Conservation (phyloP, 2,888 invertebrate genomes). For the Morpho deidamia region DNA sequence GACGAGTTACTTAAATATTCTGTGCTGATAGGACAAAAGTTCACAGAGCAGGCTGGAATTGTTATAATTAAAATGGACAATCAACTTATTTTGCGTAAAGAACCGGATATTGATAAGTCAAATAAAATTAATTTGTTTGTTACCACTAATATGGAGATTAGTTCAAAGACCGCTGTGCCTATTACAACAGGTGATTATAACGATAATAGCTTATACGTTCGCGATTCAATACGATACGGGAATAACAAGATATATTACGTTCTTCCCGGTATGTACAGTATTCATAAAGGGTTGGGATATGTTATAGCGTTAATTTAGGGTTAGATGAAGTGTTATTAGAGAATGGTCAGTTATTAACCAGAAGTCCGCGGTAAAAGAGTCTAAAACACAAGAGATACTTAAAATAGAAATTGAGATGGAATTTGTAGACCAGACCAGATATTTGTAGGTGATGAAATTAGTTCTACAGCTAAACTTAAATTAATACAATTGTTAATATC, state of each 20-base stretch:
- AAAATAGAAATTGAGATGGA: background rate
- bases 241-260: background rate
- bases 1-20: conserved; percentile 24
- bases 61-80: conserved; percentile 25
- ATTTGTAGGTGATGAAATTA: background rate
- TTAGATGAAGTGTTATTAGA: no score
- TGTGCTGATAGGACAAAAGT: conserved; percentile 26
- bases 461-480: background rate
- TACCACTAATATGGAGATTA: background rate
- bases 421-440: background rate
- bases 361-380: no score
- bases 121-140: background rate
- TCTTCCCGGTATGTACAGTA: background rate
- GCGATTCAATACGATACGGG: background rate
- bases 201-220: background rate
- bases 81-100: conserved; percentile 10
- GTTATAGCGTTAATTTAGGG: no score
- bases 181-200: background rate
- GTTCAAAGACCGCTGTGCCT: background rate
- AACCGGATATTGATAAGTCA: background rate
- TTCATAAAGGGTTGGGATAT: background rate
- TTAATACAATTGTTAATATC: background rate
- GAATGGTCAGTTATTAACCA: no score
- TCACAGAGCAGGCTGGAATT: conserved; percentile 26
- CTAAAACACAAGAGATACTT: no score